Evolutionary conservation across 37 sponge, comb jelly and placozoan genomes (phyloP), one percentile per base, ranked within the genome.

Genomic region (Bolinopsis microptera): DNA sequence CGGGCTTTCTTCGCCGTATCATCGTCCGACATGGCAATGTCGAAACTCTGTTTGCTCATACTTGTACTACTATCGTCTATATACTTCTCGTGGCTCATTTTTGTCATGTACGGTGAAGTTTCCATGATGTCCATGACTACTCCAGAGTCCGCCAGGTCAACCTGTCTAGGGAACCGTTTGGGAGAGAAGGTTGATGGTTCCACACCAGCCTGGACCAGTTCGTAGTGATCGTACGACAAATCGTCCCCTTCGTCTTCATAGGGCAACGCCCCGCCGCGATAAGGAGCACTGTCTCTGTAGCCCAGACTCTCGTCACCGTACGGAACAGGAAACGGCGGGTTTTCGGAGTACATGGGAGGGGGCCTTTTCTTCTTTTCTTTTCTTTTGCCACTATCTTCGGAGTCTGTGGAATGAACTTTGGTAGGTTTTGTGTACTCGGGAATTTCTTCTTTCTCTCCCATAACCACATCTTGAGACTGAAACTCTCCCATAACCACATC

Each of bases 201-300:
- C 18, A 27, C 80, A 35, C 37, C 80, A 32, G 80, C 80, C 37
- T 32, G 33, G 35, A 77, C 37, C 35, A 77, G 37, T 0, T 77
- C 80, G 80, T 77, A 77, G 80, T 77, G 80, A 77, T 77, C 80
- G 37, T 77, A 77, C 21, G 80, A 77, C 32, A 77, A 32, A 21
- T 32, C 80, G 37, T 77, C 80, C 35, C 32, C 80, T 18, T 77
- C 80, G 5, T 77, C 80, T 36, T 77, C 37, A 18, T 35, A 32
- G 21, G 27, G 36, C 35, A 70, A 70, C 80, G 61, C 61, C 13
- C 61, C 61, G 61, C 13, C 13, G 5, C 61, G 5, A 13, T 48
- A 48, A 18, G 61, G 61, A 18, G 61, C 9, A 48, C 61, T 5
- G 9, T 48, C 61, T 13, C 61, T 5, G 61, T 48, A 48, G 9